Evolutionary conservation across 2,888 invertebrate species (phyloP).

Genomic region (Phengaris alcon): DNA sequence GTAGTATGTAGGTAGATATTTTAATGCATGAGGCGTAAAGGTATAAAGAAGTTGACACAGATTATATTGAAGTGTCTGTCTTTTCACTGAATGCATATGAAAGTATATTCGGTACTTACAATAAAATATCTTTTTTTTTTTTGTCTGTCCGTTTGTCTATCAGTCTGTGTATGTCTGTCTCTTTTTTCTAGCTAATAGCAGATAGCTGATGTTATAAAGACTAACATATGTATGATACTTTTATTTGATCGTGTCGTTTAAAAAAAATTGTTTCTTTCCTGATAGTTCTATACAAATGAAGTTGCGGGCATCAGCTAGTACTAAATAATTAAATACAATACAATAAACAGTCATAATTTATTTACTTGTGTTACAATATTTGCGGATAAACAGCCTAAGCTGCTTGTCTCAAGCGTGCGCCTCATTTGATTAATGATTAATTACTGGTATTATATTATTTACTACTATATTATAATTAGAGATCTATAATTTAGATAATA

Average conservation of each 20-base stretch:
- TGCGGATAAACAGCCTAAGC: conserved; percentile 5
- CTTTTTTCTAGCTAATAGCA: too few relatives aligned
- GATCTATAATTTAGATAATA: neutral
- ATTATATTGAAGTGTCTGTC: neutral
- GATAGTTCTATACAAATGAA: too few relatives aligned
- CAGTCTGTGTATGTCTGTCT: too few relatives aligned
- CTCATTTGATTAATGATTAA: conserved; percentile 8
- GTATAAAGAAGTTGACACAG: neutral
- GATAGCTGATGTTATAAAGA: too few relatives aligned
- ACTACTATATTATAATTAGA: neutral
- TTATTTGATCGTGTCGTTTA: too few relatives aligned
- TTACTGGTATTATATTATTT: neutral
- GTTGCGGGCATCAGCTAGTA: too few relatives aligned
- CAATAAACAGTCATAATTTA: neutral
- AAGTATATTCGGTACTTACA: too few relatives aligned
- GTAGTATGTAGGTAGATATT: neutral
- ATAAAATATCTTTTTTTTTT: too few relatives aligned
- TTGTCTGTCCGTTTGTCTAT: too few relatives aligned
- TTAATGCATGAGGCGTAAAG: neutral
- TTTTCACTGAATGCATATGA: too few relatives aligned
- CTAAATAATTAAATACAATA: neutral
- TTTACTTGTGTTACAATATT: conserved; percentile 14
- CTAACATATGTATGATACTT: too few relatives aligned
- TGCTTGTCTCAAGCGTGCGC: neutral
- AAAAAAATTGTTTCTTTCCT: too few relatives aligned